Conservation (phyloP, 2,888 invertebrate species). For the Acanthopleura granulata region DNA sequence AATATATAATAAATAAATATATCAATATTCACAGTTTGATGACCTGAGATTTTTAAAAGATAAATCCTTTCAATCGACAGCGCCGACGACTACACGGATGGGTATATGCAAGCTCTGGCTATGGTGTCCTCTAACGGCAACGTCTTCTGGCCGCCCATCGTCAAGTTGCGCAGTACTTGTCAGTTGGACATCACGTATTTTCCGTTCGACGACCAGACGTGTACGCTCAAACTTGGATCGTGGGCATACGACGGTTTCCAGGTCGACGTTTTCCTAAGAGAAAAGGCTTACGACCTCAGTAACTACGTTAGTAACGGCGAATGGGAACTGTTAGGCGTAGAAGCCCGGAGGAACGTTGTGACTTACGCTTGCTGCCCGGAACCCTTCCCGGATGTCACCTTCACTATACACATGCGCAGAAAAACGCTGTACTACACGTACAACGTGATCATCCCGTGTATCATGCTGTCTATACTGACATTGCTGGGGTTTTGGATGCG, state of each 20-base stretch:
- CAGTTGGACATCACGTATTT: conserved; percentile 58
- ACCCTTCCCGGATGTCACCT: conserved; percentile 70
- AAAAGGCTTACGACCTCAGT: conserved; percentile 58
- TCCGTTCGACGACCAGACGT: conserved; percentile 59
- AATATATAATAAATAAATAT: too few relatives aligned
- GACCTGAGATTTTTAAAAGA: too few relatives aligned
- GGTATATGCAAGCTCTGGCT: conserved; percentile 73
- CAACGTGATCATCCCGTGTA: conserved; percentile 70
- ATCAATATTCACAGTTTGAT: too few relatives aligned
- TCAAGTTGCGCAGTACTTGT: conserved; percentile 63
- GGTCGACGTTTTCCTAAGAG: conserved; percentile 59
- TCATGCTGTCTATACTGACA: conserved; percentile 69
- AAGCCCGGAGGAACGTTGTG: conserved; percentile 60
- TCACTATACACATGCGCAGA: conserved; percentile 72
- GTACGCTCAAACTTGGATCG: conserved; percentile 62
- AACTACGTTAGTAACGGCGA: conserved; percentile 66
- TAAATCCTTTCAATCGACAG: conserved; percentile 44
- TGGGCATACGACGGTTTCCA: conserved; percentile 66
- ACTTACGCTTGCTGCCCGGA: conserved; percentile 65
- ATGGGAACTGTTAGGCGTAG: conserved; percentile 61
- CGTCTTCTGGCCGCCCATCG: conserved; percentile 67
- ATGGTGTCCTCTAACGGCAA: conserved; percentile 68
- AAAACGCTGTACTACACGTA: conserved; percentile 68
- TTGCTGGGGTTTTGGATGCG: conserved; percentile 70
- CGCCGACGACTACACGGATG: conserved; percentile 72